Base-by-base conservation (phyloP, 2,113 vertebrate species). In the Puntigrus tetrazona region DNA sequence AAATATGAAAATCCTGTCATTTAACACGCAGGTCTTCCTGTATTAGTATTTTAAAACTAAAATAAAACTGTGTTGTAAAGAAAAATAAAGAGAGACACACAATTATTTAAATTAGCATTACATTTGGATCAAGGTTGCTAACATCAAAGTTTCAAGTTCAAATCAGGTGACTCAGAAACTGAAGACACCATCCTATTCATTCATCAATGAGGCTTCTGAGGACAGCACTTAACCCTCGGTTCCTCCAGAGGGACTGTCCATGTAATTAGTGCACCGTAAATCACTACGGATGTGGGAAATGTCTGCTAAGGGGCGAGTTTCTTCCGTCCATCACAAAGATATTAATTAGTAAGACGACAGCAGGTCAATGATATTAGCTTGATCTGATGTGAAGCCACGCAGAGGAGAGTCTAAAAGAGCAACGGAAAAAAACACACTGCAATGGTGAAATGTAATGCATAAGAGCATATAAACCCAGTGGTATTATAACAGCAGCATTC, bases 321-420 rank as follows among this genome's bases (percentile, higher is more conserved):
- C 78, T 65, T 67, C 59, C 41, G 22, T 84, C 38, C 73, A 84
- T 77, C 43, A 65, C 25, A 29, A 52, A 77, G 72, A 76, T 45
- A 59, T 77, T 78, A 41, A 59, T 67, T 67, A 78, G 74, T 38
- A 67, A 65, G 63, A 29, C 14, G 29, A 77, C 74, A 77, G 41
- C 14, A 69, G 74, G 29, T 78, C 57, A 45, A 52, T 78, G 73
- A 67, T 78, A 34, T 77, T 50, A 77, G 43, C 29, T 31, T 76
- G 31, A 45, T 31, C 57, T 27, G 50, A 34, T 61, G 55, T 82
- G 5, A 36, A 47, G 43, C 38, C 31, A 31, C 29, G 38, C 57
- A 20, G 38, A 78, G 52, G 20, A 36, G 29, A 78, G 52, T 41
- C 76, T 57, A 36, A 78, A 9, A 61, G 52, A 78, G 52, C 34